These are phyloP conservation scores for Paralinhomoeus sp. DNA, from an alignment of 2,888 invertebrate genomes.

Conservation along the genomic window DNA sequence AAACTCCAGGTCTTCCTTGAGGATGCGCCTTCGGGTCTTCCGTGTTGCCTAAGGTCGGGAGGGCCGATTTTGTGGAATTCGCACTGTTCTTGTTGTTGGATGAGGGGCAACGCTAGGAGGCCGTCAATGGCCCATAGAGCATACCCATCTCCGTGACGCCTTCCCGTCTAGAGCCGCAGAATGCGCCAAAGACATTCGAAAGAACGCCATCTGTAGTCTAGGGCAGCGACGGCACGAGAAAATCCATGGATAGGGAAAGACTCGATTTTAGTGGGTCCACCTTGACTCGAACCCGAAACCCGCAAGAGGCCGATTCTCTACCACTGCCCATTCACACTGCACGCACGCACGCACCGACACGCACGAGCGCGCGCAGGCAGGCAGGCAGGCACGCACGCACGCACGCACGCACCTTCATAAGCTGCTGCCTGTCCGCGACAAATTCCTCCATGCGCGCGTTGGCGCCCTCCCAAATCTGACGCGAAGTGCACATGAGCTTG, in stretches of 20 bases:
- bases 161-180: too few species aligned
- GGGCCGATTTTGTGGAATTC: too few species aligned
- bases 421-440: constrained; percentile 2
- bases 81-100: too few species aligned
- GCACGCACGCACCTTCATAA: too few species aligned
- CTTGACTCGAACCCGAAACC: too few species aligned
- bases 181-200: not conserved
- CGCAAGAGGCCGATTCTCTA: not conserved
- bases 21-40: constrained; percentile 30
- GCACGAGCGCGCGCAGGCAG: constrained; percentile 5
- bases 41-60: constrained; percentile 24
- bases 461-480: constrained; percentile 6
- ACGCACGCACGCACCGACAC: constrained; percentile 6
- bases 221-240: too few species aligned
- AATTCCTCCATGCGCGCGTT: constrained; percentile 5
- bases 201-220: not conserved
- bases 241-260: too few species aligned
- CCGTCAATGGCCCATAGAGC: not conserved
- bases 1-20: constrained; percentile 32
- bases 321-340: not conserved
- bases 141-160: too few species aligned
- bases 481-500: constrained; percentile 2
- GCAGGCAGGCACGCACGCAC: constrained; percentile 6
- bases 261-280: too few species aligned
- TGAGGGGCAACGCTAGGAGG: not conserved